Evolutionary conservation across 64 coral and sea anemone genomes (phyloP).

Genomic region (Pocillopora damicornis): DNA sequence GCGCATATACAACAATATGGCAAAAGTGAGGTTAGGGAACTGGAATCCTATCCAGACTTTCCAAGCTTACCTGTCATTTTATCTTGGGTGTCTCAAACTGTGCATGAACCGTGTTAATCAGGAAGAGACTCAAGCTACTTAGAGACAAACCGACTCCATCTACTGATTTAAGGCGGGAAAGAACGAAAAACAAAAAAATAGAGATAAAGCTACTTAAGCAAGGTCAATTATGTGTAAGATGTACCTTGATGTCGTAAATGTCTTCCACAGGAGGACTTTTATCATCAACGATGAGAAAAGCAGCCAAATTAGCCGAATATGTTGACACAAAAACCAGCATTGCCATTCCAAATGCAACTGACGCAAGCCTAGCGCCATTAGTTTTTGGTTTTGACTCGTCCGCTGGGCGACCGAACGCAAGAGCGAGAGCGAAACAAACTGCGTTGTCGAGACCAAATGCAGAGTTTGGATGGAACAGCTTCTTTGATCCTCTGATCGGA

Average conservation of each 20-base stretch:
- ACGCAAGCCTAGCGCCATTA: conserved; percentile 74
- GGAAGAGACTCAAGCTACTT: no score
- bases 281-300: conserved; percentile 86
- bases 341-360: conserved; percentile 85
- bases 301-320: conserved; percentile 85
- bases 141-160: no score
- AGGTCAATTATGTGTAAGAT: background rate
- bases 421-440: conserved; percentile 79
- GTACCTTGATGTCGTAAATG: conserved; percentile 89
- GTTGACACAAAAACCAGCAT: conserved; percentile 87
- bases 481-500: conserved; percentile 17
- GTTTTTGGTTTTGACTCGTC: conserved; percentile 74
- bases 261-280: conserved; percentile 70
- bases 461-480: conserved; percentile 6
- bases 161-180: no score
- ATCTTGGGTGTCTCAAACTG: no score
- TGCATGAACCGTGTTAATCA: no score
- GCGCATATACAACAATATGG: no score
- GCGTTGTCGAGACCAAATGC: conserved; percentile 80
- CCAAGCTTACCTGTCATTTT: no score
- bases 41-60: no score
- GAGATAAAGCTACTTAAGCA: background rate
- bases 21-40: no score
- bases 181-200: background rate
- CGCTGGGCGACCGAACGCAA: conserved; percentile 82